Percentiles rank a stretch among this genome's conserved stretches.
Evolutionary conservation across 2,888 invertebrate genomes (phyloP).

Genomic region (Drosophila affinis): DNA sequence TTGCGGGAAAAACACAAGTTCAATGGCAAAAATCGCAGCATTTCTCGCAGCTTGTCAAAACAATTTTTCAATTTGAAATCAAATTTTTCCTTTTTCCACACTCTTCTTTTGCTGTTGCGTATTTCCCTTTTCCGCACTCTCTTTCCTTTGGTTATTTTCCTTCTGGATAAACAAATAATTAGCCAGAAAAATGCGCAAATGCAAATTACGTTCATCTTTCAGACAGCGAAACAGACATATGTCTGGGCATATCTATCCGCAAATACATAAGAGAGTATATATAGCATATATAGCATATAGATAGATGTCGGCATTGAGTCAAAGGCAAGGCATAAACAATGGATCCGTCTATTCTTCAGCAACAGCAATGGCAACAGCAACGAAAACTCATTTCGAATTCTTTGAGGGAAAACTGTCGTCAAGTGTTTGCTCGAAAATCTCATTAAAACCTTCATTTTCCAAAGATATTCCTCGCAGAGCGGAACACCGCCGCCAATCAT

Average conservation of each 20-base stretch:
- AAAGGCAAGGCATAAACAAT: constrained; percentile 36
- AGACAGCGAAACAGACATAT: constrained; percentile 5
- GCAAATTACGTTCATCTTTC: constrained; percentile 38
- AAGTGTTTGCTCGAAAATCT: constrained; percentile 54
- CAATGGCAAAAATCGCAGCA: constrained; percentile 56
- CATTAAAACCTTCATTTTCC: constrained; percentile 58
- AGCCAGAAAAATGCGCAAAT: constrained; percentile 61
- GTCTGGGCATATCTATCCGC: constrained; percentile 18
- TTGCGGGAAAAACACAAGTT: constrained; percentile 47
- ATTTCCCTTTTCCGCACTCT: constrained; percentile 30
- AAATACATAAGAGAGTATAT: constrained; percentile 5
- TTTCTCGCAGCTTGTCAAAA: constrained; percentile 63
- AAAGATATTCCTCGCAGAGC: constrained; percentile 6
- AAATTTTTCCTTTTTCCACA: constrained; percentile 46
- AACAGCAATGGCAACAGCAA: constrained; percentile 19
- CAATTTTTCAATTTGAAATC: constrained; percentile 41
- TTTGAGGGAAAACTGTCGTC: constrained; percentile 57
- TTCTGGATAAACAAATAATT: constrained; percentile 69
- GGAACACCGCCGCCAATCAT: constrained; percentile 21
- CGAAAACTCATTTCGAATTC: constrained; percentile 45
- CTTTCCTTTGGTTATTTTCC: constrained; percentile 35
- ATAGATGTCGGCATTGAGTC: constrained; percentile 36
- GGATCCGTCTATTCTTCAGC: constrained; percentile 23
- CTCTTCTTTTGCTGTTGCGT: constrained; percentile 15
- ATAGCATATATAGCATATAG: not conserved